Percentiles rank a stretch among this genome's conserved stretches.
phyloP scores from a whole-genome alignment of 1,140 invertebrate genomes.

The Pachyrhynchus sulphureomaculatus region DNA sequence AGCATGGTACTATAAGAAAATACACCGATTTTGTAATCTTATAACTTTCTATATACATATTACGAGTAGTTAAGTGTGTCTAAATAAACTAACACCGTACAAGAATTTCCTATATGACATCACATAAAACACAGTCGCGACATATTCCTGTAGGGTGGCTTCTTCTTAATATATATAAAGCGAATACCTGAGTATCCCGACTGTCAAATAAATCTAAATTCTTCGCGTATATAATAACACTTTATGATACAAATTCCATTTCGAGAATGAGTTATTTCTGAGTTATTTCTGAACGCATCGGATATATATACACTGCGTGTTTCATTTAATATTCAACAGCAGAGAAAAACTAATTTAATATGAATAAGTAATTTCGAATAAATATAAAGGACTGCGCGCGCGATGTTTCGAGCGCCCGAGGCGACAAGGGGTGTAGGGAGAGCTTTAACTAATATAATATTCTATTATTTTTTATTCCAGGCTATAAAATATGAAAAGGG shows the following conservation, averaged over 20 bases:
- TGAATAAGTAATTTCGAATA: conserved; percentile 47
- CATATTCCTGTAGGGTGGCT: conserved; percentile 3
- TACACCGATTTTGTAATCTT: too few species aligned
- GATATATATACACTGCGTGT: conserved; percentile 41
- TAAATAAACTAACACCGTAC: too few species aligned
- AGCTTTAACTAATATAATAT: conserved; percentile 49
- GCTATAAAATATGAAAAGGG: conserved; percentile 44
- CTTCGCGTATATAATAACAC: conserved; percentile 37
- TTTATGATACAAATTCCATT: conserved; percentile 43
- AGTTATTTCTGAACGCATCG: conserved; percentile 38
- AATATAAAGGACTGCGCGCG: conserved; percentile 39
- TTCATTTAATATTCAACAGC: conserved; percentile 46
- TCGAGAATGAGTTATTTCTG: conserved; percentile 42
- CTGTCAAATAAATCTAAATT: conserved; percentile 42
- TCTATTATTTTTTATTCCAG: conserved; percentile 49
- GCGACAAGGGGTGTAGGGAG: conserved; percentile 25
- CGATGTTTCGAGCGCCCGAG: conserved; percentile 28
- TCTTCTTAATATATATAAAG: conserved; percentile 7
- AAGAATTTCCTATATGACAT: too few species aligned
- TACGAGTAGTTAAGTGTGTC: too few species aligned
- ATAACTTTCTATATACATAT: too few species aligned
- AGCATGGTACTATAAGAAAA: too few species aligned
- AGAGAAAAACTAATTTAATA: conserved; percentile 49
- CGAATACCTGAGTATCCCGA: conserved; percentile 13
- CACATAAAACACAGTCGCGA: neutral